These are phyloP conservation scores for Epinotia demarniana DNA, from an alignment of 2,888 invertebrate species.

Conservation along the genomic window DNA sequence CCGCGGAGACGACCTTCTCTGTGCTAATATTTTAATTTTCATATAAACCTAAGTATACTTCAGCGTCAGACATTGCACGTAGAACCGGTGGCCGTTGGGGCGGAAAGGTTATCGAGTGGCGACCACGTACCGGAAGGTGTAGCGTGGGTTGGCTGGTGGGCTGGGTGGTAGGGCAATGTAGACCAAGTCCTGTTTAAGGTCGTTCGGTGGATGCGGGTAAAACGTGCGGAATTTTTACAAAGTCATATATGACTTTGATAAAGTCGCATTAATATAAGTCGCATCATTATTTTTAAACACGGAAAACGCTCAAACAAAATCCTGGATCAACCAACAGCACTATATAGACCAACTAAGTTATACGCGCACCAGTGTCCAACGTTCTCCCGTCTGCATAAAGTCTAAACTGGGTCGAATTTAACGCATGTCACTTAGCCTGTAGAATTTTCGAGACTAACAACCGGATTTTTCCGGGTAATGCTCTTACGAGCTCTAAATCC, in stretches of 20 bases:
- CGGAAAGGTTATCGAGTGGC: too few species aligned
- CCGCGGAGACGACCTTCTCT: not conserved
- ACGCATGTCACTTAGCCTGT: not conserved
- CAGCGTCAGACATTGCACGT: too few species aligned
- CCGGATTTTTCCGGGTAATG: slow-evolving; percentile 8
- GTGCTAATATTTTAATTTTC: too few species aligned
- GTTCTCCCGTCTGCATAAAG: not conserved
- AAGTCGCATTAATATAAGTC: not conserved
- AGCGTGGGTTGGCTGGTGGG: too few species aligned
- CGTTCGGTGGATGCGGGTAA: too few species aligned
- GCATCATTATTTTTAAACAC: not conserved
- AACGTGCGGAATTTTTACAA: too few species aligned
- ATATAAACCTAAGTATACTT: too few species aligned
- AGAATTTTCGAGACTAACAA: not conserved
- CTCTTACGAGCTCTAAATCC: slow-evolving; percentile 10
- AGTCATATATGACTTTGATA: not conserved
- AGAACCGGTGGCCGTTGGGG: too few species aligned
- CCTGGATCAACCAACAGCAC: not conserved
- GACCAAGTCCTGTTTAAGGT: too few species aligned
- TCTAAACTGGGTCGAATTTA: not conserved
- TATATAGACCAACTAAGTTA: not conserved
- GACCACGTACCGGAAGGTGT: too few species aligned
- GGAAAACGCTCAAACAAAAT: not conserved
- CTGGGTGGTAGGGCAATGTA: too few species aligned
- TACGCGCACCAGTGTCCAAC: not conserved